phyloP scores from a whole-genome alignment of 1,140 invertebrate genomes.

The Zaprionus inermis region DNA sequence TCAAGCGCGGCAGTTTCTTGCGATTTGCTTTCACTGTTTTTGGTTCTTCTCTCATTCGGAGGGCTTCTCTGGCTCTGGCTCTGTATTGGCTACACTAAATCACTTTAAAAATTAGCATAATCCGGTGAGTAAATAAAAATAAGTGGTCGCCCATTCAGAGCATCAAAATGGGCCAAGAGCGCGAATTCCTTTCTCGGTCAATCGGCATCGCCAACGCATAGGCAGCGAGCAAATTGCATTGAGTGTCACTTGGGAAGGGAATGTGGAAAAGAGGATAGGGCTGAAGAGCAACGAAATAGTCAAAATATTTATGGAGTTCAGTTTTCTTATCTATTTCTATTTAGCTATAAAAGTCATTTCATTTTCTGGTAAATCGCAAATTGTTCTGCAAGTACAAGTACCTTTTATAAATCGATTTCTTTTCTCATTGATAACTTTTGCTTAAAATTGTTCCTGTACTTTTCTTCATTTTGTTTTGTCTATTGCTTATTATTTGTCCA shows the following conservation, averaged over 20 bases:
- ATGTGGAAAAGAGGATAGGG: slow-evolving; percentile 10
- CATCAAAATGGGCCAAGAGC: slow-evolving; percentile 15
- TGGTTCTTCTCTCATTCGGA: slow-evolving; percentile 21
- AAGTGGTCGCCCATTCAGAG: slow-evolving; percentile 52
- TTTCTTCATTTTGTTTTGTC: slow-evolving; percentile 5
- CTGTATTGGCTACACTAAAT: slow-evolving; percentile 76
- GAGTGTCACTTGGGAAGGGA: neutral
- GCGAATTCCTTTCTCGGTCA: slow-evolving; percentile 44
- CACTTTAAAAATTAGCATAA: slow-evolving; percentile 83
- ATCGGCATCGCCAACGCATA: slow-evolving; percentile 27
- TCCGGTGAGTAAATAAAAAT: slow-evolving; percentile 82
- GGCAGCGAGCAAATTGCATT: slow-evolving; percentile 49
- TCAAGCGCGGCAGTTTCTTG: slow-evolving; percentile 34
- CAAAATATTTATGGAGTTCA: neutral
- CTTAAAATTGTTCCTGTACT: neutral
- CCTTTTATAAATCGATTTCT: slow-evolving; percentile 1
- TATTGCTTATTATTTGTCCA: slow-evolving; percentile 28
- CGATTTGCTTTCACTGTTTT: slow-evolving; percentile 29
- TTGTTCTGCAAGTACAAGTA: neutral
- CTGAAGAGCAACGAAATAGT: neutral
- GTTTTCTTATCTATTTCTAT: neutral
- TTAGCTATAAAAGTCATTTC: too few species aligned
- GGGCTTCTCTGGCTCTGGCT: slow-evolving; percentile 33
- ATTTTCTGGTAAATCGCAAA: neutral
- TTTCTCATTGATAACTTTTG: neutral